Evolutionary conservation across 2,113 vertebrate species (phyloP).

Genomic region (Pholis gunnellus): DNA sequence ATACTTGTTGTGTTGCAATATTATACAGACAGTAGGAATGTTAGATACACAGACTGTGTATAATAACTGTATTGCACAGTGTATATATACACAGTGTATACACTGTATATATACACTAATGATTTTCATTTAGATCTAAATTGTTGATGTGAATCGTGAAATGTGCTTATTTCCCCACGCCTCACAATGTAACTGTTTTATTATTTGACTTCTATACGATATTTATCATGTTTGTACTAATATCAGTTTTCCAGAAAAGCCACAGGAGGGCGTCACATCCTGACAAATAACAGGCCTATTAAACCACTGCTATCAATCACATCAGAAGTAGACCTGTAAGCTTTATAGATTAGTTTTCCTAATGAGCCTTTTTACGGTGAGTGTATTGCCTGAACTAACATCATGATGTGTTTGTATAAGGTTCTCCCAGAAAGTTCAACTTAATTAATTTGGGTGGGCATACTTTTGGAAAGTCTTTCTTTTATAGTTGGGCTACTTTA

Average conservation of each 20-base stretch:
- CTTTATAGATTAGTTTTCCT: neutral
- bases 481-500: neutral
- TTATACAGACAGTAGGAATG: no score
- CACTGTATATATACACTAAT: neutral
- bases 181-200: neutral
- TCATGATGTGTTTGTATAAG: neutral
- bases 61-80: no score
- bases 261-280: conserved; percentile 60
- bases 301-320: neutral
- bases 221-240: neutral
- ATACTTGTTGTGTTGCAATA: no score
- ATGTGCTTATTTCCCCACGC: neutral
- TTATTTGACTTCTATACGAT: neutral
- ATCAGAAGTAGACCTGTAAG: neutral
- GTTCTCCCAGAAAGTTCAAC: neutral
- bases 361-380: neutral
- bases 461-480: neutral
- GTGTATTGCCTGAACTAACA: neutral
- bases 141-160: neutral
- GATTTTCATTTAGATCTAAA: neutral
- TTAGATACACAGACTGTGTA: no score
- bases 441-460: neutral
- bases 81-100: no score
- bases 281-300: neutral
- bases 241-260: neutral